Percentiles rank a stretch among this genome's conserved stretches.
These are phyloP conservation scores for Erithacus rubecula DNA, from an alignment of 2,797 vertebrate species.

Conservation along the genomic window DNA sequence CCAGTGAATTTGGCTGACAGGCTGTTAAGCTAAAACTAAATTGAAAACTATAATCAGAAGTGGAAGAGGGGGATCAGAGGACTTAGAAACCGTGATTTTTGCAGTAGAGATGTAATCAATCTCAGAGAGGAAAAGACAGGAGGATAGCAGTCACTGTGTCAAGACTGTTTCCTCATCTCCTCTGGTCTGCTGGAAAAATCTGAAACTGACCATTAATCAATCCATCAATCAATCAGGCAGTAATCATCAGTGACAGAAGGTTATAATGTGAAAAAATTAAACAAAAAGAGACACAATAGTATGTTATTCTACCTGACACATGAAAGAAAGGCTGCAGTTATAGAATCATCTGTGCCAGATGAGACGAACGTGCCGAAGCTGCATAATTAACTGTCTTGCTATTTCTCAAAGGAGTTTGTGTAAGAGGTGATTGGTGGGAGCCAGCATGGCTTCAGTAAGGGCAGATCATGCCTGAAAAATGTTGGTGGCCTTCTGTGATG, in stretches of 20 bases:
- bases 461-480: background rate
- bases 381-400: background rate
- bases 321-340: background rate
- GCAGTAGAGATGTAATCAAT: slow-evolving; percentile 40
- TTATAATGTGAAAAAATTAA: slow-evolving; percentile 10
- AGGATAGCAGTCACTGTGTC: slow-evolving; percentile 11
- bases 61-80: slow-evolving; percentile 21
- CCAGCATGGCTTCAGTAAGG: background rate
- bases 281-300: background rate
- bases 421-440: background rate
- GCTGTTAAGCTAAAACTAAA: slow-evolving; percentile 55
- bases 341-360: background rate
- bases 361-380: background rate
- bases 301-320: slow-evolving; percentile 8
- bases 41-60: slow-evolving; percentile 58
- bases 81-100: slow-evolving; percentile 4
- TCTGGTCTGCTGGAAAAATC: background rate
- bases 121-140: slow-evolving; percentile 36
- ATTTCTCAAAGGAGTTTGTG: background rate
- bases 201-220: slow-evolving; percentile 30
- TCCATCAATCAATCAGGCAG: slow-evolving; percentile 18
- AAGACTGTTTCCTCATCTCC: background rate
- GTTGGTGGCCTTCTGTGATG: background rate
- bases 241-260: slow-evolving; percentile 7
- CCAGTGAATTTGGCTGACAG: slow-evolving; percentile 41